phyloP scores from a whole-genome alignment of 2,113 vertebrate species.

The Protobothrops flavoviridis region DNA sequence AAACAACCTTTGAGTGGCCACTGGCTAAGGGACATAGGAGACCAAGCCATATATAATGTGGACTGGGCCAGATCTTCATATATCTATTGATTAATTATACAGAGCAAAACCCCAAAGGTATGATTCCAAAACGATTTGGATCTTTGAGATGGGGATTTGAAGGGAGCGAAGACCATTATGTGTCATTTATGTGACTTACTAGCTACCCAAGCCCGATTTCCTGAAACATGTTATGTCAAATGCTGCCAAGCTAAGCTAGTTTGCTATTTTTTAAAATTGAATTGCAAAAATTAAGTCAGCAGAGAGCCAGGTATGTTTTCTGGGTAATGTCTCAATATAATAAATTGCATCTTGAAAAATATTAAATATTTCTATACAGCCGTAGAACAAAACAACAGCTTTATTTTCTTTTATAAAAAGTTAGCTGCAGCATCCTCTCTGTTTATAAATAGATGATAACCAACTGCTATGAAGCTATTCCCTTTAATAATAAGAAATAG shows the following conservation, averaged over 20 bases:
- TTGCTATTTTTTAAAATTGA: not conserved
- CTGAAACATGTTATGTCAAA: not conserved
- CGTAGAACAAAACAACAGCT: not conserved
- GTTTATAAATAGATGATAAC: not conserved
- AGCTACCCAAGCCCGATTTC: not conserved
- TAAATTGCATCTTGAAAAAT: not conserved
- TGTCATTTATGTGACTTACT: not conserved
- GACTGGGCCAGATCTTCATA: not conserved
- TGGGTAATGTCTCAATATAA: not conserved
- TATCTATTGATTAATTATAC: not conserved
- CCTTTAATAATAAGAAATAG: not conserved
- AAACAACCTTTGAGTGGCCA: not conserved
- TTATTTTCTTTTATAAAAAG: not conserved
- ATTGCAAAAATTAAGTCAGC: not conserved
- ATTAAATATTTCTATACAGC: not conserved
- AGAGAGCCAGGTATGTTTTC: not conserved
- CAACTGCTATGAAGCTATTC: not conserved
- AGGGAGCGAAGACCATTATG: not conserved
- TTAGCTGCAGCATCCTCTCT: not conserved
- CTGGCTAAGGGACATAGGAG: not conserved
- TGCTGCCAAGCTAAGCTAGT: not conserved
- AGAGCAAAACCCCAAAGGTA: not conserved
- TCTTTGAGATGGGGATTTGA: not conserved
- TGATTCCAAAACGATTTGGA: not conserved
- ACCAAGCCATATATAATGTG: not conserved